Evolutionary conservation across 1,140 invertebrate genomes (phyloP).

Genomic region (Nautilus pompilius): DNA sequence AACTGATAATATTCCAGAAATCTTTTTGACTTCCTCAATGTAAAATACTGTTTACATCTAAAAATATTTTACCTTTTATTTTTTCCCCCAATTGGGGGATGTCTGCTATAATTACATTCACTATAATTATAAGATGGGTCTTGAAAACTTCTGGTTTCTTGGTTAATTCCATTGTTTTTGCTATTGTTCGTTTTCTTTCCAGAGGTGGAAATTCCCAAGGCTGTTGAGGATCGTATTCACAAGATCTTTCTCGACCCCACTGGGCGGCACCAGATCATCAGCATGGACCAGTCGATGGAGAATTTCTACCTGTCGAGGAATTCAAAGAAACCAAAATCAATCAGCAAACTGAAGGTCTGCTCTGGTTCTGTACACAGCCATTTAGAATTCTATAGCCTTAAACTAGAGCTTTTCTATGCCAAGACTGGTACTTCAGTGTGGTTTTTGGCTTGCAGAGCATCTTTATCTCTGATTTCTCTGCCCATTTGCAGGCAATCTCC

Average conservation of each 20-base stretch:
- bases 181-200: conserved; percentile 10
- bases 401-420: too few species aligned
- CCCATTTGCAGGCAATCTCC: too few species aligned
- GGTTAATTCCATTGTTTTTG: not conserved
- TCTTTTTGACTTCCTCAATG: not conserved
- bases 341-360: conserved; percentile 53
- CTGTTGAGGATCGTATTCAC: conserved; percentile 59
- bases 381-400: too few species aligned
- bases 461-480: too few species aligned
- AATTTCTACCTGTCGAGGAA: conserved; percentile 73
- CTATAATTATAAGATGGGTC: not conserved
- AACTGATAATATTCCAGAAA: not conserved
- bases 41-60: not conserved
- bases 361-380: not conserved
- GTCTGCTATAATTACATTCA: not conserved
- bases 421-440: too few species aligned
- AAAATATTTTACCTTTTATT: not conserved
- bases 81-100: not conserved
- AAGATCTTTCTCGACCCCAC: conserved; percentile 82
- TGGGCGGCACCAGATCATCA: conserved; percentile 79
- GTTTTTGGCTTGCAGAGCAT: too few species aligned
- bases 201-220: conserved; percentile 49
- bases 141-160: not conserved
- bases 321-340: conserved; percentile 65
- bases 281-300: conserved; percentile 67